phyloP scores from a whole-genome alignment of 2,888 invertebrate species.

The Alviniconcha strummeri region DNA sequence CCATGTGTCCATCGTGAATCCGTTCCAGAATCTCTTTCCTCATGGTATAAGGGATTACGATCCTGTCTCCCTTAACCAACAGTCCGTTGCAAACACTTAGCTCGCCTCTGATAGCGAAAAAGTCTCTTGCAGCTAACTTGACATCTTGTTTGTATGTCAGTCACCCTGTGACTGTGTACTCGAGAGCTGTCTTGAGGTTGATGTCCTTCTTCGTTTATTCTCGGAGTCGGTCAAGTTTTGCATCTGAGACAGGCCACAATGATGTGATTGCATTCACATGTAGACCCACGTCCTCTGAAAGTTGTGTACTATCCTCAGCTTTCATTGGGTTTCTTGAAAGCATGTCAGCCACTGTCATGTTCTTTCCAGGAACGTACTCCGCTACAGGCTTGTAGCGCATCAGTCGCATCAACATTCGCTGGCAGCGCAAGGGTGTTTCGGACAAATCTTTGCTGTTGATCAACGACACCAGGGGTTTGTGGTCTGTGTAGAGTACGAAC shows the following conservation, averaged over 20 bases:
- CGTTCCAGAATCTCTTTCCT: conserved; percentile 33
- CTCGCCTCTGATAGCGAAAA: not conserved
- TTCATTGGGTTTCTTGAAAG: not conserved
- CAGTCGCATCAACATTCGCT: conserved; percentile 20
- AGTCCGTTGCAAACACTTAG: not conserved
- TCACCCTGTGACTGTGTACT: not conserved
- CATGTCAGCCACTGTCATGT: not conserved
- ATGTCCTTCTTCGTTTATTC: not conserved
- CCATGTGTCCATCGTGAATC: conserved; percentile 47
- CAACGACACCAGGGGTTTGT: conserved; percentile 24
- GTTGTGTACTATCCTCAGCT: not conserved
- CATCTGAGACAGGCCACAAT: not conserved
- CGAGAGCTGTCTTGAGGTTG: not conserved
- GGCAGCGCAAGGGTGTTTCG: not conserved
- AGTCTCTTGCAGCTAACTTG: not conserved
- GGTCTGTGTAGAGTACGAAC: conserved; percentile 18
- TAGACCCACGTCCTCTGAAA: not conserved
- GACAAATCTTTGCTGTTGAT: not conserved
- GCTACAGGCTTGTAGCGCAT: conserved; percentile 10
- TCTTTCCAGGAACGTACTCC: conserved; percentile 4
- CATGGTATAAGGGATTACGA: conserved; percentile 6
- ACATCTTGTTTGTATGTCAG: not conserved
- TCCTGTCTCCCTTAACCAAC: not conserved
- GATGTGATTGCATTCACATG: not conserved
- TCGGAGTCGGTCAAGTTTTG: not conserved